These are phyloP conservation scores for Caenorhabditis sp. DNA, from an alignment of 2,888 invertebrate genomes.

Conservation along the genomic window DNA sequence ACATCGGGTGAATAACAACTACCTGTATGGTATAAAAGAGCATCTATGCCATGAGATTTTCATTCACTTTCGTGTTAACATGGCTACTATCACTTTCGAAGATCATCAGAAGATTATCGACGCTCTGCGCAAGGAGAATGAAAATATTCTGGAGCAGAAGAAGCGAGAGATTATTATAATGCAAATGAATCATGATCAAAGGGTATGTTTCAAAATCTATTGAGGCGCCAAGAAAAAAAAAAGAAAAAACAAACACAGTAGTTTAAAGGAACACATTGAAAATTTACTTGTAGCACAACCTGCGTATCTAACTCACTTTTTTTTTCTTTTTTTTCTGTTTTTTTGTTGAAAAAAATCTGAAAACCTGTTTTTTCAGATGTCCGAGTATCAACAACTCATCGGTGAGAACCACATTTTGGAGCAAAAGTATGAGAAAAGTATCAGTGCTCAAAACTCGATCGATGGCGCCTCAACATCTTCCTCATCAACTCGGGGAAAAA, in stretches of 20 bases:
- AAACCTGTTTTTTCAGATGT: background rate
- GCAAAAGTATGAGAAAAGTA: background rate
- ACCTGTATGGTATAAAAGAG: too few relatives aligned
- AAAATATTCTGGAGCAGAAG: background rate
- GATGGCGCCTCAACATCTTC: too few relatives aligned
- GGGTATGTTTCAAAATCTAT: background rate
- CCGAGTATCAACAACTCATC: background rate
- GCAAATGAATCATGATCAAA: background rate
- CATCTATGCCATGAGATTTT: too few relatives aligned
- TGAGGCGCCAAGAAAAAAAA: too few relatives aligned
- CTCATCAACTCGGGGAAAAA: too few relatives aligned
- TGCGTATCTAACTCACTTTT: too few relatives aligned
- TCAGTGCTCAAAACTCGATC: background rate
- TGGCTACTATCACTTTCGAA: slow-evolving; percentile 2
- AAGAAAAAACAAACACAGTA: too few relatives aligned
- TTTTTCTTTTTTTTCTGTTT: too few relatives aligned
- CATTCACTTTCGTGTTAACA: too few relatives aligned
- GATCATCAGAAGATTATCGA: background rate
- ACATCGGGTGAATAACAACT: too few relatives aligned
- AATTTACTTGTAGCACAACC: too few relatives aligned
- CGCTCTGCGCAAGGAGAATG: background rate
- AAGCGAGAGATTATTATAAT: background rate
- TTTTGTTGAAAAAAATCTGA: background rate
- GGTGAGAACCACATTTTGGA: background rate
- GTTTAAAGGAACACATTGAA: too few relatives aligned